Evolutionary conservation across 2,797 vertebrate species (phyloP), one percentile per base, ranked within the genome.

Genomic region (Tolypeutes matacus): DNA sequence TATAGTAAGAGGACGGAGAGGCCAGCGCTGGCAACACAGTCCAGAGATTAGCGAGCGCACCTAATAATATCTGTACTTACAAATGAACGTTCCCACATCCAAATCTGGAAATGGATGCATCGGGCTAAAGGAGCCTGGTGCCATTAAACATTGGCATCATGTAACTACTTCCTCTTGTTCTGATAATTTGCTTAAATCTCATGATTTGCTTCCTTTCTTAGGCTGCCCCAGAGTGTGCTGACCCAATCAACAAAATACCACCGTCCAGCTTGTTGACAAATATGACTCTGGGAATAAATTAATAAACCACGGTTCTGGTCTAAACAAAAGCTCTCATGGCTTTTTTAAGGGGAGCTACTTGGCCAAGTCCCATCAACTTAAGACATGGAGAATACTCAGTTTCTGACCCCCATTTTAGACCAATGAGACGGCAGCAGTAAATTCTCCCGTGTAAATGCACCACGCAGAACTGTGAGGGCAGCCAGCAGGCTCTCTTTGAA

Each of bases 321-420:
- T 49, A 76, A 93, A 94, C 21, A 77, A 78, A 92, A 82, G 72
- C 20, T 90, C 85, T 75, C 13, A 4, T 42, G 85, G 81, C 53
- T 95, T 46, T 92, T 62, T 42, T 87, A 75, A 78, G 82, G n/a
- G 29, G 10, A 82, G 7, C 64, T 73, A 65, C 58, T 96, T 86
- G 89, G 69, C 56, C 76, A 90, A 87, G 36, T 72, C 36, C 27
- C 39, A 82, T 36, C 78, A n/a, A 91, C 46, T 82, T 53, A 80
- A 53, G 76, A 67, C 15, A 49, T 1, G 18, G 49, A 64, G 69
- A 77, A 77, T 23, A 25, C 0, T 39, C 53, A 83, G 49, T 70
- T 76, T 86, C 73, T 78, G 60, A 51, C 10, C 17, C 60, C 53
- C 46, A 84, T 1, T 39, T 21, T 58, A 34, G 27, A 90, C 46